Evolutionary conservation across 2,797 vertebrate genomes (phyloP).

Genomic region (Enoplosus armatus): DNA sequence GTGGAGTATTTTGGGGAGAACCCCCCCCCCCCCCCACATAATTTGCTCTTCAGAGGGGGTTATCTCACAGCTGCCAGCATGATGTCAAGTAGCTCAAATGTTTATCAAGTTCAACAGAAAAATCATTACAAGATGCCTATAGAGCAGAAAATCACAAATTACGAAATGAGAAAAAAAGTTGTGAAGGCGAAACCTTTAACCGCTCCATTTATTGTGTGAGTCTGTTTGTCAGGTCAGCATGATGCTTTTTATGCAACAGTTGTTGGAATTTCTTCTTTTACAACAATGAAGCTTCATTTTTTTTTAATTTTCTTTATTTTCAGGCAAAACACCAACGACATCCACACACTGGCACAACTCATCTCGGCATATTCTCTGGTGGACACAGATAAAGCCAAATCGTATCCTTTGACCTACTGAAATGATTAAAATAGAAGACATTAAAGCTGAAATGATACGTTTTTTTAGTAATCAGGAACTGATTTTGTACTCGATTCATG

Average conservation of each 20-base stretch:
- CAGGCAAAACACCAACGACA: constrained; percentile 95
- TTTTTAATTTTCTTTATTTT: neutral
- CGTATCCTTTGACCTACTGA: constrained; percentile 90
- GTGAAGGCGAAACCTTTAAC: neutral
- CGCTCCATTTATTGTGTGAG: neutral
- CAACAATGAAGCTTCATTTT: neutral
- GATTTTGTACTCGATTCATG: neutral
- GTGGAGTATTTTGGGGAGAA: neutral
- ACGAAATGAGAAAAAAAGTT: neutral
- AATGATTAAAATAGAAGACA: neutral
- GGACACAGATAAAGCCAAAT: constrained; percentile 96
- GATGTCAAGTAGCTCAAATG: neutral
- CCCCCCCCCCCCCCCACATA: no score
- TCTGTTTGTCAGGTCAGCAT: neutral
- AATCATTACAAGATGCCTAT: neutral
- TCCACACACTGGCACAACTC: constrained; percentile 96
- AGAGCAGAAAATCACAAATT: neutral
- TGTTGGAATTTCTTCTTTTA: neutral
- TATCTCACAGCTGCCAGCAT: neutral
- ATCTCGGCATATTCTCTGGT: constrained; percentile 98
- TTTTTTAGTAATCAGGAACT: neutral
- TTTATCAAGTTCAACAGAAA: neutral
- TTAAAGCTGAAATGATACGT: rapidly evolving
- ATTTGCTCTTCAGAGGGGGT: neutral
- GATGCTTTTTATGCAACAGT: neutral